Conservation (phyloP, 2,797 vertebrate genomes). For the Cuculus canorus region DNA sequence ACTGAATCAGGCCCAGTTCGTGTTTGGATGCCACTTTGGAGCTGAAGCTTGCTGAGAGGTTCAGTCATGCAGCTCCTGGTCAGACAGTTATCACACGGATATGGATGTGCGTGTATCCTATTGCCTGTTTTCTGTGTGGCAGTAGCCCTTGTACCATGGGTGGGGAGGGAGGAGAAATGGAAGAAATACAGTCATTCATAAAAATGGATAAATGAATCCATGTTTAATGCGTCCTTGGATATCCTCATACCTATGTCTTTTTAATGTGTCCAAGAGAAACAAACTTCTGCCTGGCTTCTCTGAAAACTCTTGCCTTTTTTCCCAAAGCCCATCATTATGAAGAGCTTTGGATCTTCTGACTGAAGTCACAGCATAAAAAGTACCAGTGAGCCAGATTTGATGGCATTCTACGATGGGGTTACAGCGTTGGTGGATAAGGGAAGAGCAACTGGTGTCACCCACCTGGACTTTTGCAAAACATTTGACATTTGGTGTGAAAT, state of each 20-base stretch:
- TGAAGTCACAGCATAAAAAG: neutral
- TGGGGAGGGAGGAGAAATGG: neutral
- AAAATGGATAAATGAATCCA: neutral
- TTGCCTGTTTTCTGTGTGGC: neutral
- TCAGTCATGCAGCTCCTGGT: neutral
- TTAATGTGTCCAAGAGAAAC: neutral
- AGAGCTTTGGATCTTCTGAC: neutral
- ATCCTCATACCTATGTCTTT: neutral
- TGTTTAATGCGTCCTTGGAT: neutral
- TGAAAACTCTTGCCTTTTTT: neutral
- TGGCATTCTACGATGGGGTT: too few species aligned
- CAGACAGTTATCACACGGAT: neutral
- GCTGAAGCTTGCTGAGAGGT: neutral
- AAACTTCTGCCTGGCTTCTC: neutral
- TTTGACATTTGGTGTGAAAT: neutral
- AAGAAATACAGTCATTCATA: neutral
- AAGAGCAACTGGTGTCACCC: too few species aligned
- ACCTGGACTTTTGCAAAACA: too few species aligned
- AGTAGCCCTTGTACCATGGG: neutral
- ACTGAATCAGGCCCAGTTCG: neutral
- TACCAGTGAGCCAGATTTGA: neutral
- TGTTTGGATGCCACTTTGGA: neutral
- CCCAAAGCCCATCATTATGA: neutral
- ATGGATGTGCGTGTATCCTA: rapidly evolving
- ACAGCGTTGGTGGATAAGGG: too few species aligned